Evolutionary conservation across 2,113 vertebrate genomes (phyloP), one percentile per base, ranked within the genome.

Genomic region (Galeopterus variegatus): DNA sequence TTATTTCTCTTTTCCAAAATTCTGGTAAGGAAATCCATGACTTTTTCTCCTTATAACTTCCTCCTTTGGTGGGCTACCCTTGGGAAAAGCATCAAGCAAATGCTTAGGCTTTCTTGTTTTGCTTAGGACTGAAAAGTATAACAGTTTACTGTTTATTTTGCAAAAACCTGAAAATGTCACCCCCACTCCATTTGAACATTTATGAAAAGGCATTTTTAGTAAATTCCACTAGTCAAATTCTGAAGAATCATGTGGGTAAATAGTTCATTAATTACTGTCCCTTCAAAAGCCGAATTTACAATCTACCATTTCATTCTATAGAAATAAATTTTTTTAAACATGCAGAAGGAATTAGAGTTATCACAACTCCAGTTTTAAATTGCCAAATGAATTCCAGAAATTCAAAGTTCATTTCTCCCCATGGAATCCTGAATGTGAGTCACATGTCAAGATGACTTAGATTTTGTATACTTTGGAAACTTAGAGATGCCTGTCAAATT

Each of bases 381-480:
- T 95, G 58, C 76, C 82, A 97, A 83, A 10, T 91, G 93, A 92
- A 96, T 91, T 95, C 72, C 26, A 81, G 41, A 97, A 96, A 93
- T 87, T 91, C 95, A 83, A 92, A 86, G 58, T 82, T 62, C 60
- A 89, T 93, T 94, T 91, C 31, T 36, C 69, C 76, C 76, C 50
- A 26, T 13, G 28, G n/a, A 92, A 90, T 89, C 84, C 70, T 94
- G 50, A 96, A 83, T 67, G 95, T 95, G 45, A 96, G 64, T 96
- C 77, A 76, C 73, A 88, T 88, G 58, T 85, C 88, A 84, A 96
- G 84, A 84, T 56, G 14, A 33, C 94, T 97, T 96, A 56, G 8
- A 72, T 87, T 92, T 94, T 70, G 92, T 65, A 84, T 90, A 96
- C 87, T 90, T 77, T 92, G 67, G 75, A 96, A 97, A 93, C 60